phyloP scores from a whole-genome alignment of 2,888 invertebrate species.

The Cryptophagus acutangulus region DNA sequence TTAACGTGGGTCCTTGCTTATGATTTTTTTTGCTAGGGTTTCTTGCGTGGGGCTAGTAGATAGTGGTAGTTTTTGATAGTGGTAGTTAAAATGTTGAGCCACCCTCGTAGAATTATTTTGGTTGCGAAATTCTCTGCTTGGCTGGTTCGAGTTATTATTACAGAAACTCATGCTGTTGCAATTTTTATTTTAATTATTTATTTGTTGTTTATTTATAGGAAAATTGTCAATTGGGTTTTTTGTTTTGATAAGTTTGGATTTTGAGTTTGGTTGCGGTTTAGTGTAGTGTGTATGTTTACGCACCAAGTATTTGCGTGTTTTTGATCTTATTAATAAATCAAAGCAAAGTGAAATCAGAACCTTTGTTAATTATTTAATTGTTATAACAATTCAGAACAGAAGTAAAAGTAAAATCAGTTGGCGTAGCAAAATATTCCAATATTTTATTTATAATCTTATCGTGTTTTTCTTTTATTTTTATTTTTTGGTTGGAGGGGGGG shows the following conservation, averaged over 20 bases:
- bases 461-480: too few relatives aligned
- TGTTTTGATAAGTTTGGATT: too few relatives aligned
- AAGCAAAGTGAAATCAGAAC: slow-evolving; percentile 43
- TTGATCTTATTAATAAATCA: slow-evolving; percentile 31
- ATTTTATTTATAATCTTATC: slow-evolving; percentile 14
- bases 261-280: too few relatives aligned
- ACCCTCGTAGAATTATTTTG: too few relatives aligned
- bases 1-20: too few relatives aligned
- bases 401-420: slow-evolving; percentile 44
- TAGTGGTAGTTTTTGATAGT: too few relatives aligned
- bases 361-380: slow-evolving; percentile 46
- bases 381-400: slow-evolving; percentile 45
- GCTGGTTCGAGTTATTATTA: slow-evolving; percentile 3
- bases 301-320: slow-evolving; percentile 26
- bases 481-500: too few relatives aligned
- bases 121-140: slow-evolving; percentile 2
- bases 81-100: too few relatives aligned
- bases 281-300: too few relatives aligned
- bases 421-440: slow-evolving; percentile 32
- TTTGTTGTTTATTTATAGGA: neutral
- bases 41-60: too few relatives aligned
- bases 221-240: slow-evolving; percentile 1
- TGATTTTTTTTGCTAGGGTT: too few relatives aligned
- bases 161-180: slow-evolving; percentile 3
- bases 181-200: slow-evolving; percentile 4